Evolutionary conservation across 2,113 vertebrate genomes (phyloP).

Genomic region (Anhinga anhinga): DNA sequence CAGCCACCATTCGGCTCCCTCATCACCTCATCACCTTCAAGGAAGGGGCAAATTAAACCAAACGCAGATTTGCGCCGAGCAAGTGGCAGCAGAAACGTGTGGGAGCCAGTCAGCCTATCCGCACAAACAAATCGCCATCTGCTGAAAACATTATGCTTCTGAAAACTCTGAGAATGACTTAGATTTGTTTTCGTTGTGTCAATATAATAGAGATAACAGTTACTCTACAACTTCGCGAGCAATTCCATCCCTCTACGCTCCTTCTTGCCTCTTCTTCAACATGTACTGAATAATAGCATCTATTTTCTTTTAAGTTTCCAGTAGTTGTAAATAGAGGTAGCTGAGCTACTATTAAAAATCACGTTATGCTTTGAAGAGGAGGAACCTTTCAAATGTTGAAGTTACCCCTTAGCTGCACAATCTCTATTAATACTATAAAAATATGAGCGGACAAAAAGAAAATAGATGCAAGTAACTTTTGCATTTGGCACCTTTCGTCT

Average conservation of each 20-base stretch:
- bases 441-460: constrained; percentile 74
- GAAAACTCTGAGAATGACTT: neutral
- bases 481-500: constrained; percentile 83
- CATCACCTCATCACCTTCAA: neutral
- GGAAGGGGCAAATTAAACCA: neutral
- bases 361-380: constrained; percentile 69
- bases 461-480: constrained; percentile 78
- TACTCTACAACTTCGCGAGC: constrained; percentile 2
- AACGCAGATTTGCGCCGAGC: neutral
- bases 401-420: constrained; percentile 73
- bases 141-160: constrained; percentile 3
- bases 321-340: constrained; percentile 79
- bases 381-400: constrained; percentile 71
- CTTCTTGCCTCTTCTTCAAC: constrained; percentile 53
- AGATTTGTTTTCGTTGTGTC: neutral
- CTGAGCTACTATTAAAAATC: constrained; percentile 74
- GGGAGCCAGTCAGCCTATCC: neutral
- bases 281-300: constrained; percentile 61
- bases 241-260: constrained; percentile 26
- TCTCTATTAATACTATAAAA: constrained; percentile 74
- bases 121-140: neutral
- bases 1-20: constrained; percentile 7
- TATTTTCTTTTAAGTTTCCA: constrained; percentile 76
- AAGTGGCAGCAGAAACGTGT: neutral
- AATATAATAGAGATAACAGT: neutral